Conservation (phyloP, 2,797 vertebrate species). For the Myripristis jacobus region DNA sequence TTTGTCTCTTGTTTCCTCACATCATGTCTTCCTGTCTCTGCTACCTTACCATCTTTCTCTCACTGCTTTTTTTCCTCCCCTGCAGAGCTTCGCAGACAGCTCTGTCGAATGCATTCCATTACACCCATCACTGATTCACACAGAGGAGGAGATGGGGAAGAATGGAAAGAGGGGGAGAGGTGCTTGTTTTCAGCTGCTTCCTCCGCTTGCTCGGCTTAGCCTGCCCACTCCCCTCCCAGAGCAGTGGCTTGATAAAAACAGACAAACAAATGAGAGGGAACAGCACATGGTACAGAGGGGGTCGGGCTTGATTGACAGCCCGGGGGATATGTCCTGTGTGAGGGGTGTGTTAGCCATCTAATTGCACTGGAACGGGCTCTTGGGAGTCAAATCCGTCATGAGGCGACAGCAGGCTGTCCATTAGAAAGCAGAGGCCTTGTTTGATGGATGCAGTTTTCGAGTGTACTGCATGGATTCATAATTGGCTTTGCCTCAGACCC, state of each 20-base stretch:
- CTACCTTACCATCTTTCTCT: conserved; percentile 47
- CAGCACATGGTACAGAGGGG: conserved; percentile 38
- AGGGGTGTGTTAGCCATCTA: conserved; percentile 60
- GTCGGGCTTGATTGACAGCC: conserved; percentile 67
- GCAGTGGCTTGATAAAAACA: conserved; percentile 67
- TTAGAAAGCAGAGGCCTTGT: conserved; percentile 25
- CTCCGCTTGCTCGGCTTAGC: conserved; percentile 37
- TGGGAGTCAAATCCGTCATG: conserved; percentile 53
- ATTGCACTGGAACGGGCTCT: conserved; percentile 64
- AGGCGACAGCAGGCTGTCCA: conserved; percentile 24
- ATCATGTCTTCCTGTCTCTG: conserved; percentile 18
- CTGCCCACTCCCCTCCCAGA: conserved; percentile 27
- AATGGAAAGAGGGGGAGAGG: conserved; percentile 39
- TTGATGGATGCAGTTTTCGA: conserved; percentile 42
- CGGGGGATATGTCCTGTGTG: conserved; percentile 53
- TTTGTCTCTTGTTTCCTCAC: conserved; percentile 44
- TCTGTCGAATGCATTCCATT: conserved; percentile 72
- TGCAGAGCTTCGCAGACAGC: conserved; percentile 49
- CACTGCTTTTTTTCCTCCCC: conserved; percentile 51
- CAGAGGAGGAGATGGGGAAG: conserved; percentile 30
- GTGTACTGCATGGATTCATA: conserved; percentile 37
- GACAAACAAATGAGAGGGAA: conserved; percentile 69
- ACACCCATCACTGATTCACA: conserved; percentile 73
- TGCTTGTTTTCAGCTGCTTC: conserved; percentile 51
- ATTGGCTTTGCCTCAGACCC: conserved; percentile 46